Percentiles rank a stretch among this genome's conserved stretches.
These are phyloP conservation scores for Andrena haemorrhoa DNA, from an alignment of 2,888 invertebrate species.

Conservation along the genomic window DNA sequence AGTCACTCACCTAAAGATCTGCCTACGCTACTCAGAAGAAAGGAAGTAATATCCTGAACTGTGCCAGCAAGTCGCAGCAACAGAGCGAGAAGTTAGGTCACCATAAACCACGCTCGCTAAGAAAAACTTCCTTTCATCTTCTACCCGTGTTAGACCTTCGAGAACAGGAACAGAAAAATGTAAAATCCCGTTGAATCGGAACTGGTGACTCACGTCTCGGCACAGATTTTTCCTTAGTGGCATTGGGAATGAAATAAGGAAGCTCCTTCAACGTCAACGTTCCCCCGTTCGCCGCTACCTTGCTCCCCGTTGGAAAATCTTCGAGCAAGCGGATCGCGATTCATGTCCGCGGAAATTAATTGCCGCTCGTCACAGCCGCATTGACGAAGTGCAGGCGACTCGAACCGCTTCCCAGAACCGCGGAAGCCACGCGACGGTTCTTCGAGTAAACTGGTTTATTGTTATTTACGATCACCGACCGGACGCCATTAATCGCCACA, in stretches of 20 bases:
- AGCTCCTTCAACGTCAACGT: conserved; percentile 4
- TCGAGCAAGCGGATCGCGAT: conserved; percentile 58
- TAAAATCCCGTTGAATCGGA: neutral
- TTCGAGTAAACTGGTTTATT: conserved; percentile 70
- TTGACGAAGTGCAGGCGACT: conserved; percentile 58
- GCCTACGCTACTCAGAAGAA: too few species aligned
- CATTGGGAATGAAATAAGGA: conserved; percentile 21
- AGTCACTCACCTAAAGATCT: too few species aligned
- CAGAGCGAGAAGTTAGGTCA: too few species aligned
- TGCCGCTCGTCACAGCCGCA: conserved; percentile 58
- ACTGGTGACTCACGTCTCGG: conserved; percentile 2
- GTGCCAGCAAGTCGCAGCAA: too few species aligned
- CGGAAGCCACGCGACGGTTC: conserved; percentile 73
- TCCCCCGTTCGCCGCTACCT: neutral
- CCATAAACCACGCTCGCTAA: neutral
- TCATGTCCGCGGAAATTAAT: conserved; percentile 74
- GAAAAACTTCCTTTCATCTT: neutral
- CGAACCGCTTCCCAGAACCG: conserved; percentile 67
- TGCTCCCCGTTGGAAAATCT: conserved; percentile 39
- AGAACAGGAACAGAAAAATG: neutral
- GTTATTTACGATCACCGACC: conserved; percentile 72
- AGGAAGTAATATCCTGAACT: too few species aligned
- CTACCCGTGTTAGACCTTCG: neutral
- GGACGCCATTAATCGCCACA: conserved; percentile 67
- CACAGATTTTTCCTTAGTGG: neutral